Evolutionary conservation across 2,113 vertebrate genomes (phyloP), one percentile per base, ranked within the genome.

Genomic region (Callipepla squamata): DNA sequence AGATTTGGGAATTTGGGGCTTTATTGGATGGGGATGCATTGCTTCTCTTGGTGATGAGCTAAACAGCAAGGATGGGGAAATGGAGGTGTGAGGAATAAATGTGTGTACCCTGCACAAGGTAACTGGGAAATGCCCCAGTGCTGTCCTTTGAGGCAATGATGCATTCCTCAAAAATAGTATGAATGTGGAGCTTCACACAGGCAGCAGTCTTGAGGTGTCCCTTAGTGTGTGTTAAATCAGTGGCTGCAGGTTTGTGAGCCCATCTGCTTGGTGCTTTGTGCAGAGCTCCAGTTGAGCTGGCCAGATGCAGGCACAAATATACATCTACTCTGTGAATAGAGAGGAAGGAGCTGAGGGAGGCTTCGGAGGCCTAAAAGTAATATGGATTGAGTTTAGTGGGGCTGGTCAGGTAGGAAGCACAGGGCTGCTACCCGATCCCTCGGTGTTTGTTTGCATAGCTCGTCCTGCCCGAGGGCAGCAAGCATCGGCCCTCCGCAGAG

Each of bases 401-500:
- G 53, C 79, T 83, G 85, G 18, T 53, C 84, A 69, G 91, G 87
- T 87, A 93, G 80, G 34, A 86, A 88, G 65, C 63, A 51, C 62
- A 57, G 63, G 66, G 42, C 5, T 19, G 94, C 90, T 48, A 96
- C 80, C 42, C 1, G 42, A 96, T 93, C 75, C 63, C 44, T 59
- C n/a, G 9, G 34, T 73, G 79, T 96, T 97, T 96, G 80, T 96
- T 95, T 96, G 88, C 87, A 81, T 83, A 96, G 95, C 88, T 83
- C 90, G 53, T 85, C 90, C 92, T 97, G 84, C 87, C 97, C 97
- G 9, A 32, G 55, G 63, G 97, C 96, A 82, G 40, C 90, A 78
- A 98, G 96, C 97, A 96, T 98, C 87, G 69, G 83, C 97, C 96
- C 96, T 94, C 97, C 91, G 96, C 2, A 66, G 98, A 98, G 98